phyloP scores from a whole-genome alignment of 2,113 vertebrate species.

The Cyphomyrus discorhynchus region DNA sequence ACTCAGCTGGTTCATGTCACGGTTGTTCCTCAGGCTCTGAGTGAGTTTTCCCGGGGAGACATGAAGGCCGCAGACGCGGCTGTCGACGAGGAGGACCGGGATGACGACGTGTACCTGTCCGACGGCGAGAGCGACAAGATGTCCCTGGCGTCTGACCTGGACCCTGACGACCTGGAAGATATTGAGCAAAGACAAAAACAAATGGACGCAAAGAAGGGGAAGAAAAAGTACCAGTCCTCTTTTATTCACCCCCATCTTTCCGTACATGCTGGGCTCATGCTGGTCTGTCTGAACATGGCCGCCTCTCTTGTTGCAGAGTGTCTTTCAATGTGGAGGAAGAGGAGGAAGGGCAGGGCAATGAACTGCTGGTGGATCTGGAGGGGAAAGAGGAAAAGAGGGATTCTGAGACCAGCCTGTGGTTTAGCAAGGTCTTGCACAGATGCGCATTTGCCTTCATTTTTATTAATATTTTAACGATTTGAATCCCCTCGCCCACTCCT shows the following conservation, averaged over 20 bases:
- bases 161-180: constrained; percentile 75
- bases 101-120: constrained; percentile 71
- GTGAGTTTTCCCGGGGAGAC: constrained; percentile 72
- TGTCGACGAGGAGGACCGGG: constrained; percentile 37
- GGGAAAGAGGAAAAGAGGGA: constrained; percentile 69
- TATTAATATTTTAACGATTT: background rate
- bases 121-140: constrained; percentile 60
- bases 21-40: constrained; percentile 55
- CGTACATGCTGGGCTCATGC: background rate
- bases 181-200: constrained; percentile 52
- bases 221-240: constrained; percentile 49
- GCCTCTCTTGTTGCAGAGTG: constrained; percentile 43
- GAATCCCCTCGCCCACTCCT: background rate
- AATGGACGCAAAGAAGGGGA: constrained; percentile 36
- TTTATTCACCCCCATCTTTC: background rate
- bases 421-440: constrained; percentile 72
- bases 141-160: constrained; percentile 83
- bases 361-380: constrained; percentile 78
- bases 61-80: constrained; percentile 75
- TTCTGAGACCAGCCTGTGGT: constrained; percentile 78
- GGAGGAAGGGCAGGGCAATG: constrained; percentile 52
- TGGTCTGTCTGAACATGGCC: background rate
- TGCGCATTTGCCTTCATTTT: background rate
- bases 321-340: constrained; percentile 52
- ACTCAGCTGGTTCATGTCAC: background rate